phyloP scores from a whole-genome alignment of 2,113 vertebrate species.

The Scopus umbretta region DNA sequence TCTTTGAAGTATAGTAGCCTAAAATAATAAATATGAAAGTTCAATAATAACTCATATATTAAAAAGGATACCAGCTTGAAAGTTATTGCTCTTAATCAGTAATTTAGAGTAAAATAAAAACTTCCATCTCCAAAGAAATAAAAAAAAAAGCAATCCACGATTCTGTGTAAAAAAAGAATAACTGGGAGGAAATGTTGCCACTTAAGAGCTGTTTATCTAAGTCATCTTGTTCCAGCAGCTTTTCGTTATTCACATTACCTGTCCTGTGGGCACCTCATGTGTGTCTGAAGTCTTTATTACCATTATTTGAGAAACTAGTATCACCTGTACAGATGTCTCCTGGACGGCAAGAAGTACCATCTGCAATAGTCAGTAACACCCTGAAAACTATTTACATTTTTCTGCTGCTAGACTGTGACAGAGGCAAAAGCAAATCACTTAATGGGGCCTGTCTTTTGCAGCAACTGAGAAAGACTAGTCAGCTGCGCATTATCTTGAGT shows the following conservation, averaged over 20 bases:
- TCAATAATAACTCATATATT: neutral
- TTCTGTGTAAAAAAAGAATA: neutral
- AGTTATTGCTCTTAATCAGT: neutral
- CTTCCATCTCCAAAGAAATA: neutral
- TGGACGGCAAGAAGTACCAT: neutral
- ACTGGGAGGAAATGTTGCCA: neutral
- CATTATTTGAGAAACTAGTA: neutral
- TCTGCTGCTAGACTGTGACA: neutral
- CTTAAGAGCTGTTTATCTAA: neutral
- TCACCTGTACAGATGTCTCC: neutral
- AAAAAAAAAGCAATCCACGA: neutral
- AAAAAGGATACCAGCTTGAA: neutral
- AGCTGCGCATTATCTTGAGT: neutral
- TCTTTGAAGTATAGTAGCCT: neutral
- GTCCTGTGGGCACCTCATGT: neutral
- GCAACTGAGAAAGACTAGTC: neutral
- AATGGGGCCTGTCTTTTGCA: neutral
- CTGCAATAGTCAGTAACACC: neutral
- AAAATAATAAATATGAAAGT: neutral
- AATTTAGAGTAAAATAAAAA: neutral
- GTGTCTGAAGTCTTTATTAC: neutral
- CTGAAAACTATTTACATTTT: neutral
- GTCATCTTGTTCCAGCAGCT: neutral
- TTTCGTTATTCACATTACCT: neutral
- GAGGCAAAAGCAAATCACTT: neutral